Evolutionary conservation across 2,113 vertebrate genomes (phyloP), one percentile per base, ranked within the genome.

Genomic region (Peromyscus californicus): DNA sequence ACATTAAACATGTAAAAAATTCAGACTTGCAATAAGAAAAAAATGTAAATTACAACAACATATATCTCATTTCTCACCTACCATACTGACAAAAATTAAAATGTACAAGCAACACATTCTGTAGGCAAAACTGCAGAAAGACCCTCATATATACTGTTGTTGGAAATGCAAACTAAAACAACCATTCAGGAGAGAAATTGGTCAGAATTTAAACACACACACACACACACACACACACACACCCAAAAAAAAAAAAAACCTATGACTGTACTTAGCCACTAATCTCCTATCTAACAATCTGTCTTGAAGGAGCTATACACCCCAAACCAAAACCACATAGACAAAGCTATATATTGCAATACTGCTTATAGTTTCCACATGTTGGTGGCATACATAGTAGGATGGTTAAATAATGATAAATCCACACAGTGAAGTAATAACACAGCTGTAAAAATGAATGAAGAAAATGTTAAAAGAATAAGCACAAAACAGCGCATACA

Each of bases 31-130:
- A 93, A 93, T 42, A 48, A 92, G 76, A 36, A 96, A 80, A 80
- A 96, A 92, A 91, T 69, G 85, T 19, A 89, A 84, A 92, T 76
- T 94, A 89, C 89, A 88, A 79, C n/a, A 59, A 86, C 22, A n/a
- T 29, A 78, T 67, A 91, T 51, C 26, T 17, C 45, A 94, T 72
- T 91, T 93, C 79, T 76, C 54, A 96, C 36, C 48, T 87, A 74
- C 42, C 45, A 59, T 3, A 59, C 1, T 36, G 45, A 45, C 83
- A 88, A 96, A 79, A 96, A 39, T 69, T 67, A 74, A 82, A 91
- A 91, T 48, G 80, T 70, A 61, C 5, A 33, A 70, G 91, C n/a
- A 89, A 76, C 26, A 45, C 17, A 92, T 78, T 96, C 84, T 78
- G 33, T 61, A 92, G 26, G 33, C 51, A 51, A 70, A 33, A 1